Evolutionary conservation across 2,888 invertebrate genomes (phyloP).

Genomic region (Mesodorylaimus sp.): DNA sequence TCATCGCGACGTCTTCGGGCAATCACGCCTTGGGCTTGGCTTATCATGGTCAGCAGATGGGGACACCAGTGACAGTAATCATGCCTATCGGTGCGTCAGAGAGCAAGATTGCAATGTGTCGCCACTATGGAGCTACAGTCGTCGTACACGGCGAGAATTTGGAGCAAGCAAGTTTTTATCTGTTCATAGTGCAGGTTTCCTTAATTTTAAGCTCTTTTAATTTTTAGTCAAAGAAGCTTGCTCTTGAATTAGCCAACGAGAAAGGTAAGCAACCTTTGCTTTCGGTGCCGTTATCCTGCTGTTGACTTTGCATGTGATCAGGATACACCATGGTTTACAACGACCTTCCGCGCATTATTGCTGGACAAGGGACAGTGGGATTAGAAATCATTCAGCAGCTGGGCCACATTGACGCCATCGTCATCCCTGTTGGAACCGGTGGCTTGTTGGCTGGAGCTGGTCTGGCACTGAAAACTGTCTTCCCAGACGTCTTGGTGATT

Average conservation of each 20-base stretch:
- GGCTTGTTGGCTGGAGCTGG: constrained; percentile 78
- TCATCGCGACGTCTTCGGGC: constrained; percentile 77
- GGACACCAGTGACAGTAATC: constrained; percentile 63
- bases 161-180: constrained; percentile 1
- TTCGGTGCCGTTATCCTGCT: too few relatives aligned
- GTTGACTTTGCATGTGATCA: too few relatives aligned
- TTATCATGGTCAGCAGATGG: constrained; percentile 54
- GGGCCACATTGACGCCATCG: constrained; percentile 61
- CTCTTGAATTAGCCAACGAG: too few relatives aligned
- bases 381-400: constrained; percentile 69
- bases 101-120: constrained; percentile 79
- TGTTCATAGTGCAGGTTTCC: too few relatives aligned
- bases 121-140: constrained; percentile 62
- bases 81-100: constrained; percentile 86
- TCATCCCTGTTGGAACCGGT: constrained; percentile 83
- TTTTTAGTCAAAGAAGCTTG: background rate
- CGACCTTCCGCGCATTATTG: constrained; percentile 82
- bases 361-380: constrained; percentile 82
- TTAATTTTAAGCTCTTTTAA: background rate
- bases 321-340: too few relatives aligned
- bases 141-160: constrained; percentile 48
- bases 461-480: constrained; percentile 64
- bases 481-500: constrained; percentile 62
- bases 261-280: too few relatives aligned
- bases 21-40: constrained; percentile 73